Evolutionary conservation across 2,113 vertebrate genomes (phyloP).

Genomic region (Malurus alboscapulatus): DNA sequence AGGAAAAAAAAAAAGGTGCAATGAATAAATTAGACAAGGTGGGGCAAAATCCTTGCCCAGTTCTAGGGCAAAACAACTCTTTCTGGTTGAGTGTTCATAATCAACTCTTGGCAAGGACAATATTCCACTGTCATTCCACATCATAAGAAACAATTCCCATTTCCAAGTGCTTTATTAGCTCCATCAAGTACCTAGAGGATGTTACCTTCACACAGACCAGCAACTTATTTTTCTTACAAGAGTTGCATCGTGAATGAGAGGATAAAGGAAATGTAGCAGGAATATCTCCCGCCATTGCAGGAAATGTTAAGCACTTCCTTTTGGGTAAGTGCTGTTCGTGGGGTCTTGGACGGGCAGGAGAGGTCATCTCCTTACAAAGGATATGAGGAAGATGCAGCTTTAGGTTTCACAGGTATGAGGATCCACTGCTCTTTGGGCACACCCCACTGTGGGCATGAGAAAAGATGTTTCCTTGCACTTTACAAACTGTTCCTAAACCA

Average conservation of each 20-base stretch:
- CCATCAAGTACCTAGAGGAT: background rate
- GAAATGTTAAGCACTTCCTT: background rate
- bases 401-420: background rate
- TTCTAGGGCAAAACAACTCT: background rate
- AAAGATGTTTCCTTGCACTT: background rate
- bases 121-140: background rate
- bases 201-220: background rate
- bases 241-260: background rate
- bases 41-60: background rate
- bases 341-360: background rate
- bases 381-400: background rate
- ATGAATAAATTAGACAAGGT: background rate
- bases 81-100: background rate
- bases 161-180: background rate
- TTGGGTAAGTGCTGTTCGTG: background rate
- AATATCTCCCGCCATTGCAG: background rate
- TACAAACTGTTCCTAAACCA: background rate
- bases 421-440: background rate
- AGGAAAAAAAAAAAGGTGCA: background rate
- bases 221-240: background rate
- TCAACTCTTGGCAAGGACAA: background rate
- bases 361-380: background rate
- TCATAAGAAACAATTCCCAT: background rate
- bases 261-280: background rate
- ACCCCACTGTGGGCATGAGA: accelerated